These are phyloP conservation scores for Rhyzopertha dominica DNA, from an alignment of 1,140 invertebrate genomes.

Conservation along the genomic window DNA sequence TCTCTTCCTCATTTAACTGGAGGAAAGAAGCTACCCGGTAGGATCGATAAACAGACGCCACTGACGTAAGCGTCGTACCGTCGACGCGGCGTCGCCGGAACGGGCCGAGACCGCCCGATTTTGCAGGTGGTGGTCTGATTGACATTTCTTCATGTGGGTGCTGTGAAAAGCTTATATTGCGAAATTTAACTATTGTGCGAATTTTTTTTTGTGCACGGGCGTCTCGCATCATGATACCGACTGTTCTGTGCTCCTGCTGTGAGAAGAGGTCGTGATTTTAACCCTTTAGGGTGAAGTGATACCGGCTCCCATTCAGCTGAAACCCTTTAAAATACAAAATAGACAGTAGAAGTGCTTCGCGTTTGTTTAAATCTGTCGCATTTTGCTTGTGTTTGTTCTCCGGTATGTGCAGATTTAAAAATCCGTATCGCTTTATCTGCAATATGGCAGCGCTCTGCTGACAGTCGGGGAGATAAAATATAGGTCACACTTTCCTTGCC, in stretches of 20 bases:
- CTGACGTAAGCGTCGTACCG: constrained; percentile 41
- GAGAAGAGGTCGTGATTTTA: too few relatives aligned
- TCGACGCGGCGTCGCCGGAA: constrained; percentile 35
- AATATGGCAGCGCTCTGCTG: constrained; percentile 28
- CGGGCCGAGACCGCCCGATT: constrained; percentile 34
- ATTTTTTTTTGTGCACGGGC: too few relatives aligned
- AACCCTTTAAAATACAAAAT: too few relatives aligned
- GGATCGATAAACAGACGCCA: constrained; percentile 45
- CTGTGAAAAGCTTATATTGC: constrained; percentile 24
- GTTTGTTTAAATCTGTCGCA: too few relatives aligned
- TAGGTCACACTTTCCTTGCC: too few relatives aligned
- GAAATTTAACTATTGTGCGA: too few relatives aligned
- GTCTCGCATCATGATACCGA: too few relatives aligned
- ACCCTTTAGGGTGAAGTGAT: too few relatives aligned
- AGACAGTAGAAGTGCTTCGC: too few relatives aligned
- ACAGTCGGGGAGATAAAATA: constrained; percentile 22
- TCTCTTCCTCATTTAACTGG: constrained; percentile 19
- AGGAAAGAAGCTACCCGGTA: constrained; percentile 30
- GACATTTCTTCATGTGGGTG: constrained; percentile 41
- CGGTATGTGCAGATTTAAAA: constrained; percentile 15
- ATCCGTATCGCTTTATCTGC: constrained; percentile 22
- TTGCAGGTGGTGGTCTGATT: constrained; percentile 44
- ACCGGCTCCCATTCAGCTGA: too few relatives aligned
- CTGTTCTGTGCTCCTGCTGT: too few relatives aligned
- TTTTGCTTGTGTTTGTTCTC: constrained; percentile 3